Evolutionary conservation across 2,888 invertebrate species (phyloP), one percentile per base, ranked within the genome.

Genomic region (Melinaea marsaeus): DNA sequence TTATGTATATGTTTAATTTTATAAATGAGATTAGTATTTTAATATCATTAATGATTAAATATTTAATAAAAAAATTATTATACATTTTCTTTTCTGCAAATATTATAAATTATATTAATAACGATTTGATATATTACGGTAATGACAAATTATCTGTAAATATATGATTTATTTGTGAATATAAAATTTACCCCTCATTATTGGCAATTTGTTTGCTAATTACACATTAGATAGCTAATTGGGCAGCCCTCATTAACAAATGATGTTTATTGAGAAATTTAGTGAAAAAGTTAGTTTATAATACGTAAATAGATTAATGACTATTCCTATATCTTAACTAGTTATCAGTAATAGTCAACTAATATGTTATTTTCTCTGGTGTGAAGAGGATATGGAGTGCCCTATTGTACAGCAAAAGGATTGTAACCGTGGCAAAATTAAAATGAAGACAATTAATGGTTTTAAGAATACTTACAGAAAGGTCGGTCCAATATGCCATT

Each of bases 311-410:
- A 61, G 58, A 55, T 54, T 66, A 58, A 57, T 65, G 60, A 56
- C 46, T 57, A 60, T 58, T 45, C 60, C 35, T 45, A 62, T 37
- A 56, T 58, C n/a, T 55, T 61, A 46, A 60, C 48, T 35, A 63
- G n/a, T 63, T 51, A 57, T 67, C 22, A 62, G 7, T 60, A 57
- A 63, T 58, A 48, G 57, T 57, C 35, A 61, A 71, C 64, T 74
- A 73, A 72, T 73, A 65, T 63, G 77, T 75, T 82, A 72, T 83
- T 85, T 85, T 85, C 83, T 84, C 75, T 75, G 77, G 76, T 78
- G 72, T 84, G 81, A 89, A 89, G 88, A 85, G 82, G 86, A 86
- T 81, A 90, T 89, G 90, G 88, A 89, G 89, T 88, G 86, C 88
- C 86, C 86, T 73, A 76, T 88, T 77, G 85, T 82, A 79, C 80